Evolutionary conservation across 2,888 invertebrate species (phyloP).

Genomic region (Meteorus cinctellus): DNA sequence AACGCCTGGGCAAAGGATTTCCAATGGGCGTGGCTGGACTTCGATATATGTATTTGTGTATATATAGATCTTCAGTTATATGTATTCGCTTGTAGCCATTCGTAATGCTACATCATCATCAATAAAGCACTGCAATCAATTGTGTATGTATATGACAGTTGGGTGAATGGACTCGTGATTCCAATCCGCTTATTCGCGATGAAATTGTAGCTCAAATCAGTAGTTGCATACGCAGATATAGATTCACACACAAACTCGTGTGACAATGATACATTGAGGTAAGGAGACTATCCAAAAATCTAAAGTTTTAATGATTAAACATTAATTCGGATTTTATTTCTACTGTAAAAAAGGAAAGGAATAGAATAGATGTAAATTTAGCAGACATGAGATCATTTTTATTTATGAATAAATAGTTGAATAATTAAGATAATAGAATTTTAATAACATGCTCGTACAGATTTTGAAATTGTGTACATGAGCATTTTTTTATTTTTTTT

Average conservation of each 20-base stretch:
- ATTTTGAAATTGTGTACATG: too few species aligned
- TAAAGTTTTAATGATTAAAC: neutral
- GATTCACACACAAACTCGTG: neutral
- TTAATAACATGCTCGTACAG: too few species aligned
- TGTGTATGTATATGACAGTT: neutral
- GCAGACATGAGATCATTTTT: too few species aligned
- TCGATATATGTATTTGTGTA: conserved; percentile 11
- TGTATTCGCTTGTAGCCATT: conserved; percentile 1
- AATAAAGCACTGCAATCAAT: conserved; percentile 22
- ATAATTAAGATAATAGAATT: too few species aligned
- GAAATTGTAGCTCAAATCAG: conserved; percentile 14
- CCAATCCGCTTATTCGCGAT: neutral
- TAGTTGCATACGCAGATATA: neutral
- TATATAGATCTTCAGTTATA: conserved; percentile 16
- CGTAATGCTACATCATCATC: conserved; percentile 21
- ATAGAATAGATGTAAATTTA: too few species aligned
- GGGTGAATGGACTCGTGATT: conserved; percentile 10
- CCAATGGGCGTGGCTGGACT: conserved; percentile 31
- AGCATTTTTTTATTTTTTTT: too few species aligned
- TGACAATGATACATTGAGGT: neutral
- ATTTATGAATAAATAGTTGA: too few species aligned
- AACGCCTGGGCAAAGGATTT: neutral
- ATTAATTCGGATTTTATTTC: too few species aligned
- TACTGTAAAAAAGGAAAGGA: too few species aligned
- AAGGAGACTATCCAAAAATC: neutral